Conservation (phyloP, 2,113 vertebrate genomes). For the Leucoraja erinaceus region DNA sequence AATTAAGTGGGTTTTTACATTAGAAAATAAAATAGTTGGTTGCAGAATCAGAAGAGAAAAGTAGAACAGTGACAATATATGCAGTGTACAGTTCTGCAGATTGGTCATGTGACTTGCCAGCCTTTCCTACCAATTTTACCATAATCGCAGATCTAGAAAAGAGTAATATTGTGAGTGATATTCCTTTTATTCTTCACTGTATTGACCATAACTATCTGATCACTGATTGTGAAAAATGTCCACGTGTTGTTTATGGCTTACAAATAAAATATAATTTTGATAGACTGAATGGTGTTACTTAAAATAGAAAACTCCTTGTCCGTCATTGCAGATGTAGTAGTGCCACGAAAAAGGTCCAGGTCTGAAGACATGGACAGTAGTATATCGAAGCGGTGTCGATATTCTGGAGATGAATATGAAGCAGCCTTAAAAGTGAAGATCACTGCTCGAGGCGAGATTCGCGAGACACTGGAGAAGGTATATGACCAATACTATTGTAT, state of each 20-base stretch:
- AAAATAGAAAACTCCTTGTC: neutral
- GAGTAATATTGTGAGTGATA: neutral
- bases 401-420: constrained; percentile 67
- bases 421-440: constrained; percentile 90
- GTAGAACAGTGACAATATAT: neutral
- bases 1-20: neutral
- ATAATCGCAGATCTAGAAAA: neutral
- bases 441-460: constrained; percentile 72
- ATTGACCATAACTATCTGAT: neutral
- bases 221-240: neutral
- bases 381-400: constrained; percentile 62
- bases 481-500: constrained; percentile 15
- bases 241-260: neutral
- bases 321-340: constrained; percentile 55
- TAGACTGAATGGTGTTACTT: constrained; percentile 43
- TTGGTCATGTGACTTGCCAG: neutral
- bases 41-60: neutral
- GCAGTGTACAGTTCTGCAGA: neutral
- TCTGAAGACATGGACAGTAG: constrained; percentile 67
- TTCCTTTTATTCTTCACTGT: neutral
- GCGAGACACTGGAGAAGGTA: constrained; percentile 85
- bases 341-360: constrained; percentile 65
- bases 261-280: constrained; percentile 24
- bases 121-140: neutral
- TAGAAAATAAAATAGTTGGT: neutral